Evolutionary conservation across 2,888 invertebrate genomes (phyloP).

Genomic region (Gymnoscelis rufifasciata): DNA sequence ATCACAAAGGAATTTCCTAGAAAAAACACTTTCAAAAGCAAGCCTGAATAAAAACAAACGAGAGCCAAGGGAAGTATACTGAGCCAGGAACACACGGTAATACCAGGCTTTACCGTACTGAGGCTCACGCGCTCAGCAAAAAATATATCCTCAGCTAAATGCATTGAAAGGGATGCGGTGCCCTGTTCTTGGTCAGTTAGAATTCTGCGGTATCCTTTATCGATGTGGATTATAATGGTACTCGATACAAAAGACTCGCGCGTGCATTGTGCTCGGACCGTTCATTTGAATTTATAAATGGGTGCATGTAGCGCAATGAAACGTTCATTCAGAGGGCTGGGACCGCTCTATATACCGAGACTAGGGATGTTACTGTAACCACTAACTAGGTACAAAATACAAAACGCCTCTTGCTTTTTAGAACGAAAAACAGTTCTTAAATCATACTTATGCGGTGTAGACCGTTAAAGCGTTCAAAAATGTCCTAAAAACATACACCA

Average conservation of each 20-base stretch:
- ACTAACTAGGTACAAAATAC: not conserved
- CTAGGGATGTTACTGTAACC: conserved; percentile 1
- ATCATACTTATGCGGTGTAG: too few species aligned
- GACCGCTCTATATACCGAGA: conserved; percentile 61
- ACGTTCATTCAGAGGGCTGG: conserved; percentile 47
- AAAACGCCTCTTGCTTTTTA: not conserved
- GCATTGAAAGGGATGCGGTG: not conserved
- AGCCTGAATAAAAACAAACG: not conserved
- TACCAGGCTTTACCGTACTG: not conserved
- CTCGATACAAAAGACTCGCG: conserved; percentile 12
- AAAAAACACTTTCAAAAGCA: not conserved
- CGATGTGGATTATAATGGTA: conserved; percentile 8
- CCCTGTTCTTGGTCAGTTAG: conserved; percentile 5
- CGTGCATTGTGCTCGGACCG: conserved; percentile 28
- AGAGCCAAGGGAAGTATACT: not conserved
- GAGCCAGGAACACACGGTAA: not conserved
- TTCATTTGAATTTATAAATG: conserved; percentile 61
- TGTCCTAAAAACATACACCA: too few species aligned
- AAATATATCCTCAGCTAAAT: conserved; percentile 1
- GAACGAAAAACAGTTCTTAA: too few species aligned
- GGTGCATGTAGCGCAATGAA: conserved; percentile 52
- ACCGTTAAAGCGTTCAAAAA: too few species aligned
- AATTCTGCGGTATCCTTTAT: conserved; percentile 16
- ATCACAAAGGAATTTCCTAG: not conserved
- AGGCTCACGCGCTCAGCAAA: not conserved